These are phyloP conservation scores for Sisor rabdophorus DNA, from an alignment of 2,113 vertebrate species.

Conservation along the genomic window DNA sequence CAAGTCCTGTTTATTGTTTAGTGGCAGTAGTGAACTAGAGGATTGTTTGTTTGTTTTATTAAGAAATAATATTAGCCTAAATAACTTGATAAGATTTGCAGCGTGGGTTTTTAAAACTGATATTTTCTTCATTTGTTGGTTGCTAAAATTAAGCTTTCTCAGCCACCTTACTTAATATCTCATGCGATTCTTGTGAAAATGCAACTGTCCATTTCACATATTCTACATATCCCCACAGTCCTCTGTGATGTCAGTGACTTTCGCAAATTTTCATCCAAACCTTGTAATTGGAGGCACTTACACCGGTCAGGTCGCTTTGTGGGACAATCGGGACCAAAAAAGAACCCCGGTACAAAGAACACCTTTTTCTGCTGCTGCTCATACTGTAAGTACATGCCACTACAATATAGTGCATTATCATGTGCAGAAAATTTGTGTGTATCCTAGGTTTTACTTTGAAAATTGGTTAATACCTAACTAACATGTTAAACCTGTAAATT, in stretches of 20 bases:
- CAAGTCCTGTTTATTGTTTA: too few relatives aligned
- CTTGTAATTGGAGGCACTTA: conserved; percentile 83
- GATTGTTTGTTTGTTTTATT: too few relatives aligned
- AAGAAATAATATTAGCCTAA: too few relatives aligned
- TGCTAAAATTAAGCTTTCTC: too few relatives aligned
- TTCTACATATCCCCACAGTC: conserved; percentile 65
- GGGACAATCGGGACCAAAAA: conserved; percentile 84
- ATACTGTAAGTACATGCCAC: conserved; percentile 70
- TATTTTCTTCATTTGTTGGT: too few relatives aligned
- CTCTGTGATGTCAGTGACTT: conserved; percentile 84
- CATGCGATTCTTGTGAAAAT: background rate
- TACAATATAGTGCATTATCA: background rate
- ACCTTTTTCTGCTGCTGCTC: conserved; percentile 80
- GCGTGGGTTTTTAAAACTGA: too few relatives aligned
- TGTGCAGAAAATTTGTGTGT: background rate
- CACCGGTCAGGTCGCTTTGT: conserved; percentile 82
- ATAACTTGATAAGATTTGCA: too few relatives aligned
- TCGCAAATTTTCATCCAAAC: conserved; percentile 87
- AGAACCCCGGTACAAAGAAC: conserved; percentile 82
- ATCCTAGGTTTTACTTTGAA: too few relatives aligned
- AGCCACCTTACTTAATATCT: background rate
- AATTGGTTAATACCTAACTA: too few relatives aligned
- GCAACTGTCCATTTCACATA: background rate
- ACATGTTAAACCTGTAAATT: too few relatives aligned
- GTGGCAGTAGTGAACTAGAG: too few relatives aligned